Conservation (phyloP, 2,797 vertebrate species). For the Momotus momota region DNA sequence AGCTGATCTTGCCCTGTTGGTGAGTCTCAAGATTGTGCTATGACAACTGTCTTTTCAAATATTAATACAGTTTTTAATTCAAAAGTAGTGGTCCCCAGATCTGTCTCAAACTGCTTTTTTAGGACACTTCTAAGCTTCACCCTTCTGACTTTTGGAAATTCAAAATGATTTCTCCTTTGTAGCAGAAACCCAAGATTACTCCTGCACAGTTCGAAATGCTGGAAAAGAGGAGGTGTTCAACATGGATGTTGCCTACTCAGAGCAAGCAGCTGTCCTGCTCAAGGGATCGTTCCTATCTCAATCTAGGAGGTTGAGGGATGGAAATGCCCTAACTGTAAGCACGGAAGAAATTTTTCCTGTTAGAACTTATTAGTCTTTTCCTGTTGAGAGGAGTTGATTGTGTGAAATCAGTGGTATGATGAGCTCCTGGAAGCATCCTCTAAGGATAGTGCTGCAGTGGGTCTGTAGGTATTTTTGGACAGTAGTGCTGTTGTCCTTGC, state of each 20-base stretch:
- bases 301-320: conserved; percentile 77
- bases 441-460: background rate
- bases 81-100: background rate
- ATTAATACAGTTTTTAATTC: background rate
- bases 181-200: conserved; percentile 49
- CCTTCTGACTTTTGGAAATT: background rate
- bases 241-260: conserved; percentile 89
- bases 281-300: conserved; percentile 78
- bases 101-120: background rate
- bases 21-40: background rate
- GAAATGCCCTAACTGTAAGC: conserved; percentile 84
- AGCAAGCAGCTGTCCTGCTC: conserved; percentile 85
- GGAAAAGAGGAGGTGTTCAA: conserved; percentile 82
- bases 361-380: background rate
- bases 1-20: background rate
- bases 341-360: background rate
- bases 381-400: background rate
- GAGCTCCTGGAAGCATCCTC: background rate
- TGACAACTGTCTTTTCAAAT: background rate
- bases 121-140: background rate
- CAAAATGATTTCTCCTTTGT: background rate
- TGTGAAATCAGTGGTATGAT: background rate
- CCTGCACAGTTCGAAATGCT: conserved; percentile 24
- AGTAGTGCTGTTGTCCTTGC: background rate
- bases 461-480: background rate